Evolutionary conservation across 2,797 vertebrate genomes (phyloP), one percentile per base, ranked within the genome.

Genomic region (Hippocampus kuda): DNA sequence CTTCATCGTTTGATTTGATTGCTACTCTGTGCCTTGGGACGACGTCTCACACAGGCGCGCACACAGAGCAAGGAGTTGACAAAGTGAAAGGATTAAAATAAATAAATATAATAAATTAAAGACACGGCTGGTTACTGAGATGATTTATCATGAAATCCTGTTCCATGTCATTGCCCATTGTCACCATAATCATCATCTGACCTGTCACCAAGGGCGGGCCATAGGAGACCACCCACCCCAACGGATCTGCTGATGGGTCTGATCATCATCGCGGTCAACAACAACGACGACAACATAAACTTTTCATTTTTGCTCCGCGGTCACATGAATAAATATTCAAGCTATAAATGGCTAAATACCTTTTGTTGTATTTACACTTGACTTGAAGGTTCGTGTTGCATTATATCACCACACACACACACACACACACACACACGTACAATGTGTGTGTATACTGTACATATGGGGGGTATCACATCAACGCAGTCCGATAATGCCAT

Each of bases 291-390:
- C 5, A 27, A 70, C 68, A 69, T 71, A 73, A 77, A 77, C 56
- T 44, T 27, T 38, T 34, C 15, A 42, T 44, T 18, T 60, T 46
- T 22, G 67, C 67, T 49, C 41, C 26, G 59, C 77, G 15, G 18
- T 44, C 22, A 26, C 57, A 64, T 77, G 66, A 41, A 75, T 75
- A 79, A 81, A 77, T 79, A 77, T 75, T 74, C 72, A 73, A 82
- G 78, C 71, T 68, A 79, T 74, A 71, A 83, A 75, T 79, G 56
- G 72, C 86, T 88, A 86, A 86, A 87, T 86, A 87, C 73, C 75
- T 34, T 18, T 78, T 66, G 77, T 77, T 76, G 72, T 79, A 82
- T 80, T 85, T 84, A 84, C 81, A 78, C 68, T 46, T 80, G 79
- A 83, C 7, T 20, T 18, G 0, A 79, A 85, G 79, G 74, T 85